Percentiles rank a stretch among this genome's conserved stretches.
Conservation (phyloP, 1,140 invertebrate species). For the Colletes gigas region DNA sequence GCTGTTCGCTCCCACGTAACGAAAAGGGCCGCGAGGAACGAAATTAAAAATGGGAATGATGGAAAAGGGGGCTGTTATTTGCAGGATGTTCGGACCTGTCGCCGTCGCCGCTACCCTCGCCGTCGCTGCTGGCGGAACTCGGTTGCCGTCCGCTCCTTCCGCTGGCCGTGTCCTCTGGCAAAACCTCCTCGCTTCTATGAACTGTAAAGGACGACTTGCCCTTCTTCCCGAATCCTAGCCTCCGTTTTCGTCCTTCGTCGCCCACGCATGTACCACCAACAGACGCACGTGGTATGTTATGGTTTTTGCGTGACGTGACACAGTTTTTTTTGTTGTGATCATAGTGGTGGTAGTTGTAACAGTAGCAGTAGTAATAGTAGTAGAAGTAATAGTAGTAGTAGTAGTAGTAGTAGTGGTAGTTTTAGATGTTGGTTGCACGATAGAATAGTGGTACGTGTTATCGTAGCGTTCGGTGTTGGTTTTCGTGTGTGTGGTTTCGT, state of each 20-base stretch:
- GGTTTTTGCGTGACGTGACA: slow-evolving; percentile 70
- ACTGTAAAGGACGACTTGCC: slow-evolving; percentile 97
- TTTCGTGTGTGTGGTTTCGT: background rate
- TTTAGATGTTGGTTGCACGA: slow-evolving; percentile 4
- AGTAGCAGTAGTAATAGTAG: slow-evolving; percentile 18
- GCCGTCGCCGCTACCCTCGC: slow-evolving; percentile 91
- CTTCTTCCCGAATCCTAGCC: slow-evolving; percentile 96
- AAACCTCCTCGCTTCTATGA: slow-evolving; percentile 96
- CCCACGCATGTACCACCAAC: slow-evolving; percentile 80
- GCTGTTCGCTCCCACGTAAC: slow-evolving; percentile 42
- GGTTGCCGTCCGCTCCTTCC: slow-evolving; percentile 88
- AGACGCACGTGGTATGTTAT: slow-evolving; percentile 79
- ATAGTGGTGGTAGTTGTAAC: slow-evolving; percentile 36
- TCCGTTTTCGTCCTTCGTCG: slow-evolving; percentile 93
- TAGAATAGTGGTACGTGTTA: slow-evolving; percentile 15
- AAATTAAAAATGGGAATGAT: slow-evolving; percentile 38
- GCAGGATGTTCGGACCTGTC: slow-evolving; percentile 85
- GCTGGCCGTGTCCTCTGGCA: slow-evolving; percentile 90
- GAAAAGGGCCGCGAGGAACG: background rate
- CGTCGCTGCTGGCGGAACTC: slow-evolving; percentile 95
- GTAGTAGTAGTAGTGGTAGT: slow-evolving; percentile 3
- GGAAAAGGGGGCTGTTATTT: slow-evolving; percentile 39
- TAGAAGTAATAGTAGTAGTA: slow-evolving; percentile 31
- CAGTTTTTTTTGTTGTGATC: slow-evolving; percentile 52
- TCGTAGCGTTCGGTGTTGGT: background rate